These are phyloP conservation scores for Bombus sylvicola DNA, from an alignment of 1,140 invertebrate species.

Conservation along the genomic window DNA sequence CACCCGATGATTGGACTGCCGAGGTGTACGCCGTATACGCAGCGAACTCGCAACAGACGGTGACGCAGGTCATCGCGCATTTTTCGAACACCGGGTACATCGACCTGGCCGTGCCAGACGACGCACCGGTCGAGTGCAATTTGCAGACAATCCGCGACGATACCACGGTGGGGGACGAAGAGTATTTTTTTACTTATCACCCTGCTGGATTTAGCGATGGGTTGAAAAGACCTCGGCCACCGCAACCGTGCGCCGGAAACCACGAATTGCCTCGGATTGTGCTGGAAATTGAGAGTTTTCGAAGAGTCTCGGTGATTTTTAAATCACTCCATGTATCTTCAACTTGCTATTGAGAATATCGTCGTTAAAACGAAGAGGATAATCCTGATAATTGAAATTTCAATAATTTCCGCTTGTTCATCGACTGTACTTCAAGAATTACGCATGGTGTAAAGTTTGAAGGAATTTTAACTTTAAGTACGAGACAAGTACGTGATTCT, in stretches of 20 bases:
- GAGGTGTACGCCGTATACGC: slow-evolving; percentile 12
- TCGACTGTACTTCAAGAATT: too few relatives aligned
- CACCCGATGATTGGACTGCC: slow-evolving; percentile 50
- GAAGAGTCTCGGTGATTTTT: neutral
- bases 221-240: slow-evolving; percentile 31
- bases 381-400: too few relatives aligned
- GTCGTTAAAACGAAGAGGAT: too few relatives aligned
- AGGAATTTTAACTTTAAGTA: too few relatives aligned
- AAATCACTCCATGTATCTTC: rapidly evolving
- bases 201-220: slow-evolving; percentile 28
- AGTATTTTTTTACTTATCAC: slow-evolving; percentile 59
- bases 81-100: slow-evolving; percentile 59
- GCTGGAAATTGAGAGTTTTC: slow-evolving; percentile 22
- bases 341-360: neutral
- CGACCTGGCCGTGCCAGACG: slow-evolving; percentile 49
- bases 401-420: too few relatives aligned
- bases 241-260: slow-evolving; percentile 3
- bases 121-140: slow-evolving; percentile 53
- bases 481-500: too few relatives aligned
- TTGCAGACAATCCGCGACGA: slow-evolving; percentile 51
- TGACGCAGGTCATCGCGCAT: slow-evolving; percentile 6
- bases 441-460: too few relatives aligned
- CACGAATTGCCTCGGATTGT: neutral
- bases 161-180: slow-evolving; percentile 33
- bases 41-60: slow-evolving; percentile 41